Conservation (phyloP, 2,888 invertebrate species). For the Mesochorus sp. region DNA sequence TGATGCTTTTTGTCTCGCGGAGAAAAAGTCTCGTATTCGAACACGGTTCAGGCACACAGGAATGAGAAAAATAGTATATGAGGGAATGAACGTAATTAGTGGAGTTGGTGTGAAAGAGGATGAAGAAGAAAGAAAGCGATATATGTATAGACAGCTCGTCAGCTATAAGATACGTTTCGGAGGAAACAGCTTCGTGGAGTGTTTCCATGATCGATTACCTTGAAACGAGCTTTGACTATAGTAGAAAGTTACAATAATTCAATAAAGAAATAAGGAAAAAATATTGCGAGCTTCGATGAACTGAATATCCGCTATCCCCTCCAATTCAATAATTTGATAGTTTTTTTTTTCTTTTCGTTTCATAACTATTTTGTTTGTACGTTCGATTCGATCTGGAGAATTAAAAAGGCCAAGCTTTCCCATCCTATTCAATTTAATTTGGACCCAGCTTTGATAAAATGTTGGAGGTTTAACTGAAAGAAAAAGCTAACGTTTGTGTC, state of each 20-base stretch:
- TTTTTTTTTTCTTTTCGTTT: no score
- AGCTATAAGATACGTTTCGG: background rate
- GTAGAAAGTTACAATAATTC: background rate
- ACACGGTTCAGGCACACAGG: background rate
- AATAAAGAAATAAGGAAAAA: no score
- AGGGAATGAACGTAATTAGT: conserved; percentile 8
- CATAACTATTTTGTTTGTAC: no score
- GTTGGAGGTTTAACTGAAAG: background rate
- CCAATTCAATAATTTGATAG: no score
- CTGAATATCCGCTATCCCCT: no score
- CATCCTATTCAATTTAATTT: background rate
- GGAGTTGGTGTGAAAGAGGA: background rate
- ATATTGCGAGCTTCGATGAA: no score
- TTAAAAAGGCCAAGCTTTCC: background rate
- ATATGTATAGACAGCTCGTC: background rate
- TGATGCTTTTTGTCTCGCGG: conserved; percentile 16
- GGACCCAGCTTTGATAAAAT: background rate
- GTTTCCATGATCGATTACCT: no score
- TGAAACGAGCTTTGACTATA: no score
- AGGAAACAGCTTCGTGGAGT: no score
- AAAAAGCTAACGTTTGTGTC: background rate
- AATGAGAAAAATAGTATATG: background rate
- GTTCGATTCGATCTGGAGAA: no score
- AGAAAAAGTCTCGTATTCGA: background rate
- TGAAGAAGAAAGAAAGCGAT: background rate